These are phyloP conservation scores for Drosophila sordidula DNA, from an alignment of 2,888 invertebrate species.

Conservation along the genomic window DNA sequence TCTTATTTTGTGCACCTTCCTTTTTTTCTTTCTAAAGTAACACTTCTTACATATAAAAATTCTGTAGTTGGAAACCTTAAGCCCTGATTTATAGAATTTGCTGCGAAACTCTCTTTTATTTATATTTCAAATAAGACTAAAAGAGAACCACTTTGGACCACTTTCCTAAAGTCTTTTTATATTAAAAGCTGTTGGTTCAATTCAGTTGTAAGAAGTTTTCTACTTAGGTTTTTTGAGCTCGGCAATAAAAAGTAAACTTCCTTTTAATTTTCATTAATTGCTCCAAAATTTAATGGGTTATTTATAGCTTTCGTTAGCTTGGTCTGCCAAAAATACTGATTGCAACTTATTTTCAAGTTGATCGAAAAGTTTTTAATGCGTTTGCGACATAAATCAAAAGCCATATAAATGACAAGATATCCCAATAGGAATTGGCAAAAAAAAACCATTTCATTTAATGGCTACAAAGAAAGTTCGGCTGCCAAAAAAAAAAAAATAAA, in stretches of 20 bases:
- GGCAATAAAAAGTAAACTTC: neutral
- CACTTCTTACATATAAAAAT: too few species aligned
- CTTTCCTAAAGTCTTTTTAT: too few species aligned
- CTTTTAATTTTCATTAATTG: slow-evolving; percentile 1
- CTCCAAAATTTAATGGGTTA: slow-evolving; percentile 1
- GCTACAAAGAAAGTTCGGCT: slow-evolving; percentile 40
- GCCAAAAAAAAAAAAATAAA: slow-evolving; percentile 17
- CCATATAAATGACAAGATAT: slow-evolving; percentile 5
- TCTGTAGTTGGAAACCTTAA: too few species aligned
- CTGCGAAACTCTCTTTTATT: too few species aligned
- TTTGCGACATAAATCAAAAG: slow-evolving; percentile 21
- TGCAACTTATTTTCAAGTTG: slow-evolving; percentile 24
- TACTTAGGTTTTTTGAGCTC: neutral
- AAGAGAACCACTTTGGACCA: too few species aligned
- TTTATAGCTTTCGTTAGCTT: slow-evolving; percentile 9
- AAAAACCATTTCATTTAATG: slow-evolving; percentile 48
- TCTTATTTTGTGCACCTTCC: too few species aligned
- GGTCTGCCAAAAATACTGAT: slow-evolving; percentile 11
- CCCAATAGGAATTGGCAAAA: slow-evolving; percentile 27
- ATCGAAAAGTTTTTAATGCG: slow-evolving; percentile 29
- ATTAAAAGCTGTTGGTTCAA: too few species aligned
- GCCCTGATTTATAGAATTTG: too few species aligned
- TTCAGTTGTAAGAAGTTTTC: too few species aligned
- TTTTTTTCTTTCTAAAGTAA: too few species aligned
- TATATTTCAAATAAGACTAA: too few species aligned